phyloP scores from a whole-genome alignment of 30 jellyfish, hydroid and myxozoan species.

The Cassiopea xamachana region DNA sequence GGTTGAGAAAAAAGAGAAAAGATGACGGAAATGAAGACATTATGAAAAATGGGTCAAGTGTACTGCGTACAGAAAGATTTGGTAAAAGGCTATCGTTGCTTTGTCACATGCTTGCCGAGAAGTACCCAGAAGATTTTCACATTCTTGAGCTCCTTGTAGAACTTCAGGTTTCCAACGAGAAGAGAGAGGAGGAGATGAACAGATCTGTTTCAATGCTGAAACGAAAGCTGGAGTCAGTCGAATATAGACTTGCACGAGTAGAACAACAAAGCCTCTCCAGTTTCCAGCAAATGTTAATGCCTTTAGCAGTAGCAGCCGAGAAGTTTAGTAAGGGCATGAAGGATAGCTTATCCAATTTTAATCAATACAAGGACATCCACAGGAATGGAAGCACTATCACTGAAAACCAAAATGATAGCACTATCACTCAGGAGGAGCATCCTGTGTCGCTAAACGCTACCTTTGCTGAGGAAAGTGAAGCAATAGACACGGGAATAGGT shows the following conservation, averaged over 20 bases:
- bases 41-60: background rate
- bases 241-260: conserved; percentile 30
- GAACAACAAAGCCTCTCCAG: conserved; percentile 60
- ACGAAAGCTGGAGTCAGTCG: conserved; percentile 44
- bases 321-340: conserved; percentile 36
- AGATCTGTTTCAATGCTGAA: conserved; percentile 43
- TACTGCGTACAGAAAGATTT: conserved; percentile 41
- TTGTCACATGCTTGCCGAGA: conserved; percentile 84
- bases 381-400: background rate
- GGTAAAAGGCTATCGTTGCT: conserved; percentile 67
- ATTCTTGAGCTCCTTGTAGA: conserved; percentile 81
- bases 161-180: conserved; percentile 88
- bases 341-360: conserved; percentile 13
- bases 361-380: background rate
- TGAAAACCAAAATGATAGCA: background rate
- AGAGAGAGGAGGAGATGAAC: conserved; percentile 72
- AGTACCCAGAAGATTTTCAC: conserved; percentile 90
- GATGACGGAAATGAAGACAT: background rate
- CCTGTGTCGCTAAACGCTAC: background rate
- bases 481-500: background rate
- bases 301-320: conserved; percentile 55
- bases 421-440: background rate
- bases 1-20: conserved; percentile 24
- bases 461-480: background rate
- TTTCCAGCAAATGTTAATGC: conserved; percentile 32